Percentiles rank a stretch among this genome's conserved stretches.
Conservation (phyloP, 2,113 vertebrate genomes). For the Setophaga kirtlandii region DNA sequence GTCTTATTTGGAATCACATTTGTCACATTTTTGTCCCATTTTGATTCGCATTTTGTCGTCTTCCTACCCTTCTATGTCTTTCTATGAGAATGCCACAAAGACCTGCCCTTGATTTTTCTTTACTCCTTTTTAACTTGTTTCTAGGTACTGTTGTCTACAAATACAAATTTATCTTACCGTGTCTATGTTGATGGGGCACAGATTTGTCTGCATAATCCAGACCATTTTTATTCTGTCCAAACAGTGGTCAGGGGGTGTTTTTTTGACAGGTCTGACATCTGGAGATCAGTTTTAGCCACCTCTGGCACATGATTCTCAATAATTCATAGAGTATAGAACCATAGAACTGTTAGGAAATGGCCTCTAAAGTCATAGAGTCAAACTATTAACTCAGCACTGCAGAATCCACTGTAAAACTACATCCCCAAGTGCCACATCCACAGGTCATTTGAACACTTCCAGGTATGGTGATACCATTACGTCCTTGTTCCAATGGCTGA, state of each 20-base stretch:
- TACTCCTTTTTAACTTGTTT: background rate
- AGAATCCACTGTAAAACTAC: fast-evolving
- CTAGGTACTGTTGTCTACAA: background rate
- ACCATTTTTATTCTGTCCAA: background rate
- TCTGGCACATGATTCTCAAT: background rate
- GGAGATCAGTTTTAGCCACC: background rate
- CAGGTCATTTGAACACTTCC: background rate
- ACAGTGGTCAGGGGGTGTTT: background rate
- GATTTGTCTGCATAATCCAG: background rate
- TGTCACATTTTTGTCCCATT: background rate
- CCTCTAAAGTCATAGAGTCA: background rate
- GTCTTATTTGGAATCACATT: background rate
- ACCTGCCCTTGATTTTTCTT: background rate
- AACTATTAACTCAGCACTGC: background rate
- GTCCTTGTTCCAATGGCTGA: background rate
- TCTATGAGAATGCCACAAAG: background rate
- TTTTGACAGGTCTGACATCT: background rate
- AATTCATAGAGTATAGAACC: background rate
- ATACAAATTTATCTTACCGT: background rate
- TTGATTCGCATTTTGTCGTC: background rate
- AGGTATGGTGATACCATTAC: background rate
- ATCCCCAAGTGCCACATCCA: background rate
- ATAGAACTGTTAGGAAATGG: background rate
- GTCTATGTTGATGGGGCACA: background rate
- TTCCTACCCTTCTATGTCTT: background rate